Evolutionary conservation across 2,113 vertebrate genomes (phyloP), one percentile per base, ranked within the genome.

Genomic region (Oenanthe melanoleuca): DNA sequence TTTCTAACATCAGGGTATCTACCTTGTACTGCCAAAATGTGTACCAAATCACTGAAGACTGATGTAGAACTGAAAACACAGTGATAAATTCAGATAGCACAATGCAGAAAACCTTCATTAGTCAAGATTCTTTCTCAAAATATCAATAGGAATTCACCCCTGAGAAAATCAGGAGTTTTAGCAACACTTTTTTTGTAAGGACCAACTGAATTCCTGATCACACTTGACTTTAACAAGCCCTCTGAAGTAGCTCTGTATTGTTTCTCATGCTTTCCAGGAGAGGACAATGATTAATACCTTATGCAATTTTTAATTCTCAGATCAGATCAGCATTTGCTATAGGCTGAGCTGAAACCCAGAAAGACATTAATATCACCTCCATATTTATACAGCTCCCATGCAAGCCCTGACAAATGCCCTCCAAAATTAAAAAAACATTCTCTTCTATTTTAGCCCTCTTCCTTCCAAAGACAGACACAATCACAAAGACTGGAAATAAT

Each of bases 371-470:
- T 18, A 37, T 5, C 24, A 55, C 4, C 4, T 49, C 5, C 63
- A 18, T 8, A 5, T 11, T 34, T 81, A 18, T 19, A 61, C 44
- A 72, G 17, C n/a, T 81, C 9, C 14, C 25, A 25, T 16, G 7
- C 8, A 78, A 78, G 12, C 6, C 8, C 21, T 34, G 17, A 15
- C 0, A 85, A 17, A 14, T 59, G 29, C 2, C 4, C 49, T 70
- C 1, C 2, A 47, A 65, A 70, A 47, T 45, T 45, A 19, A 20
- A 47, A 40, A 40, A 45, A 53, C 34, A 37, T 37, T 37, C 8
- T 37, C 14, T 1, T 59, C 14, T 49, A 3, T 71, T 77, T 64
- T 61, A 34, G 16, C 0, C 3, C 2, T 5, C 1, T 13, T 63
- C 9, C 7, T 57, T 84, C 14, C 24, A 61, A 80, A 80, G 28